Conservation (phyloP, 2,797 vertebrate genomes). For the Esox lucius region DNA sequence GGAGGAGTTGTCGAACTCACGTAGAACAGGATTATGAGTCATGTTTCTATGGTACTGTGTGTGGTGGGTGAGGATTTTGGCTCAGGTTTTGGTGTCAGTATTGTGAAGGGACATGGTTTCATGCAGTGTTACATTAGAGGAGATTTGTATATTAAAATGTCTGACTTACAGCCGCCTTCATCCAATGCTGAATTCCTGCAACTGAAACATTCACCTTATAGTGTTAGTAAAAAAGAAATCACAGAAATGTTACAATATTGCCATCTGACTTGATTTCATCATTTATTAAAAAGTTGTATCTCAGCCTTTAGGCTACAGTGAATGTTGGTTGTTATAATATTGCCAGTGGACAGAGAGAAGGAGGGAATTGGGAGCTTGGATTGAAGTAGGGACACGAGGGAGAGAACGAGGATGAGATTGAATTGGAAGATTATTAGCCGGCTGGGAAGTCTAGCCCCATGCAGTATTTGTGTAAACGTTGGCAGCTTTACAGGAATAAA, state of each 20-base stretch:
- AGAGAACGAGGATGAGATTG: constrained; percentile 32
- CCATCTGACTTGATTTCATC: background rate
- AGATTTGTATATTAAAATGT: background rate
- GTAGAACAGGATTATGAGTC: constrained; percentile 46
- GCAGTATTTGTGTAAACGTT: constrained; percentile 62
- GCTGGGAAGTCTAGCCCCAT: constrained; percentile 11
- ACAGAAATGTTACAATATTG: background rate
- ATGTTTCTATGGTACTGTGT: constrained; percentile 19
- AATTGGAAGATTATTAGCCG: constrained; percentile 2
- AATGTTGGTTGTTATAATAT: background rate
- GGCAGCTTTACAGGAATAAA: constrained; percentile 60
- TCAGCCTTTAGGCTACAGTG: background rate
- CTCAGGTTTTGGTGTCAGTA: background rate
- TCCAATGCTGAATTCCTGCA: background rate
- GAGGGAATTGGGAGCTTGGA: background rate
- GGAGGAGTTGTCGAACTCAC: constrained; percentile 34
- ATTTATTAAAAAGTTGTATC: background rate
- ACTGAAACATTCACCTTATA: background rate
- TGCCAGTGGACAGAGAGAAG: background rate
- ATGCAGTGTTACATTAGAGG: background rate
- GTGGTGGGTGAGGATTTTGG: constrained; percentile 22
- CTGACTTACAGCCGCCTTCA: background rate
- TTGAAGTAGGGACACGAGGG: constrained; percentile 23
- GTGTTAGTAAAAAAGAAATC: background rate
- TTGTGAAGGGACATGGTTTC: background rate